Base-by-base conservation (phyloP, 2,797 vertebrate genomes). In the Valencia hispanica region DNA sequence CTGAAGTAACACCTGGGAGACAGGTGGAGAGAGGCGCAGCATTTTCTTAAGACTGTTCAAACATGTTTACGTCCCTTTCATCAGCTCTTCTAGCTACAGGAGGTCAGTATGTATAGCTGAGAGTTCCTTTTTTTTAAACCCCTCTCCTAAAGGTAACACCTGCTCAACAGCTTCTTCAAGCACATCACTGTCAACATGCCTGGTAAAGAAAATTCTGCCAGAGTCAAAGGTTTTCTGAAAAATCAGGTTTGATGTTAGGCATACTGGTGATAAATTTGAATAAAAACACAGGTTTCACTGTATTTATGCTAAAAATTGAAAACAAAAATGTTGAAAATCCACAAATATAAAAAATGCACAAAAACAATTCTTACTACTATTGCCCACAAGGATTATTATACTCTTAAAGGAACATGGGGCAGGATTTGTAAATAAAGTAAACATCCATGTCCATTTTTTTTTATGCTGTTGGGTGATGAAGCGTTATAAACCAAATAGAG, bases 71-170 rank as follows among this genome's bases (percentile, higher is more conserved):
- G 77, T 80, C 77, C 43, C 78, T 88, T 90, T 86, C 73, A 86
- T 86, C 81, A 34, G 53, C 47, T 57, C 15, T 17, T 79, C 73
- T 36, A 5, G 68, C 55, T 48, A 14, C 34, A 57, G 63, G 73
- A 57, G 85, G 89, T 88, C 89, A 82, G 77, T 17, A 47, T 22
- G 36, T 73, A 70, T n/a, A 55, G 77, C 80, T 11, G 36, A 81
- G 65, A 36, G 70, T 74, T 68, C 73, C 66, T 78, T 79, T 77
- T 81, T 77, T 63, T 18, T 50, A 61, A 78, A 50, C 70, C 27
- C 73, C 74, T 81, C 80, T 87, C 81, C 43, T n/a, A 72, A 77
- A 83, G 80, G 74, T 79, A 80, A 75, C 84, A 91, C 82, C 87
- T 88, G 84, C 50, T 87, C 75, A 39, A 36, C 76, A 48, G 59